A percentile compares a stretch with the other conserved stretches of the same genome.
Evolutionary conservation across 2,888 invertebrate species (phyloP).

Genomic region (Pasiphila rectangulata): DNA sequence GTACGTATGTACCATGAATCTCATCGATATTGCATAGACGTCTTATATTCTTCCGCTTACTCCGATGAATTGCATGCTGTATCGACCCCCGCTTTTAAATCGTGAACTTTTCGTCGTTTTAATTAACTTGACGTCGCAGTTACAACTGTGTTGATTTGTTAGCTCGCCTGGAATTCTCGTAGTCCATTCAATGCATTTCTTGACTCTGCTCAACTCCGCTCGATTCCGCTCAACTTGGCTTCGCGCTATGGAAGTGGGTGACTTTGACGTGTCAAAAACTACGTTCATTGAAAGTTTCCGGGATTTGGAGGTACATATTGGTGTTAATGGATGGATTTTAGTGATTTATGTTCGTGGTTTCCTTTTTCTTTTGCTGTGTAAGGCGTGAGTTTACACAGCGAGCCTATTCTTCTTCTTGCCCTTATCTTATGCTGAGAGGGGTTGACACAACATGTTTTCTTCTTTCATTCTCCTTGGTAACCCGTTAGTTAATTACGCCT

Average conservation of each 20-base stretch:
- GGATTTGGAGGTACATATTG: constrained; percentile 1
- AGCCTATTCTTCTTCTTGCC: no score
- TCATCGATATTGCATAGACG: no score
- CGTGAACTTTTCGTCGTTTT: constrained; percentile 74
- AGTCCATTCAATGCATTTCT: constrained; percentile 31
- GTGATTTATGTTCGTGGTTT: not conserved
- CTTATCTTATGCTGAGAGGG: no score
- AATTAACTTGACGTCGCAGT: constrained; percentile 76
- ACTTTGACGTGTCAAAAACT: constrained; percentile 15
- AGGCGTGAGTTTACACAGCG: not conserved
- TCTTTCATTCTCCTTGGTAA: no score
- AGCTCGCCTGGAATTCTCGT: constrained; percentile 31
- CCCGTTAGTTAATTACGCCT: no score
- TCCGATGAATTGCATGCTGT: not conserved
- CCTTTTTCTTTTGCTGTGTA: not conserved
- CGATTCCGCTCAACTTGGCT: constrained; percentile 4
- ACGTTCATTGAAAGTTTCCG: constrained; percentile 5
- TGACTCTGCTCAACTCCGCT: constrained; percentile 17
- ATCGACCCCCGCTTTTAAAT: constrained; percentile 56
- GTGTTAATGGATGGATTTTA: not conserved
- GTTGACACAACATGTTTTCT: no score
- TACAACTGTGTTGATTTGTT: constrained; percentile 71
- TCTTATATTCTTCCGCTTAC: not conserved
- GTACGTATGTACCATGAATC: no score
- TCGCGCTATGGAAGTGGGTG: not conserved